Evolutionary conservation across 2,797 vertebrate species (phyloP), one percentile per base, ranked within the genome.

Genomic region (Valencia hispanica): DNA sequence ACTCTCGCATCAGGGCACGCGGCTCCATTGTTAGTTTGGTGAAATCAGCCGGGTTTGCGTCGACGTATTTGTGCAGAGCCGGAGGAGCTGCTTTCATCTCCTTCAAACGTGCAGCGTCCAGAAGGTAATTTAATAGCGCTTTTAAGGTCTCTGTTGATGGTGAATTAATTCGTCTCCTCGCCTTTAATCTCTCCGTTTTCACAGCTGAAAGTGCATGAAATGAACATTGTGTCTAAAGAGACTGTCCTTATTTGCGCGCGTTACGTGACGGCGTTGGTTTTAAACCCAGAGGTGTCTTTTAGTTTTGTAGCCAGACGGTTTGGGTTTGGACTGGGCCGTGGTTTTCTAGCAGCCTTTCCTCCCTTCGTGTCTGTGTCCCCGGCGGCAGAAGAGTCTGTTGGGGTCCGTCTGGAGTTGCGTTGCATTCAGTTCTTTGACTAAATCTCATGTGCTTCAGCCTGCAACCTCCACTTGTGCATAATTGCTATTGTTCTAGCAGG

Each of bases 401-500:
- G 12, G 41, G 22, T n/a, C 75, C n/a, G 14, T 0, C 22, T 0
- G 9, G 48, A 0, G 12, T 36, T 27, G 70, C 53, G 25, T 61
- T 70, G 4, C 45, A 4, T 30, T 63, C 11, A 20, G 2, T 74
- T 55, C 61, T 80, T 70, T 68, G 61, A 80, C 74, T 51, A 51
- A n/a, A 34, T 71, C 77, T 50, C 70, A 14, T 75, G 75, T 34
- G 77, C 70, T 63, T 47, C 70, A 39, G 63, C 18, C 74, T 0
- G 45, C 17, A 3, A 34, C 77, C 75, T 39, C n/a, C 68, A 41
- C 22, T 45, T 39, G n/a, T 47, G 5, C 30, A 18, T 53, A 45
- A 45, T 72, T 27, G 63, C 87, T 82, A 81, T 91, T 93, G 91
- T 92, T 89, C 75, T 57, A 79, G 10, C 59, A 66, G 77, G 84